phyloP scores from a whole-genome alignment of 2,113 vertebrate genomes.

The Python bivittatus region DNA sequence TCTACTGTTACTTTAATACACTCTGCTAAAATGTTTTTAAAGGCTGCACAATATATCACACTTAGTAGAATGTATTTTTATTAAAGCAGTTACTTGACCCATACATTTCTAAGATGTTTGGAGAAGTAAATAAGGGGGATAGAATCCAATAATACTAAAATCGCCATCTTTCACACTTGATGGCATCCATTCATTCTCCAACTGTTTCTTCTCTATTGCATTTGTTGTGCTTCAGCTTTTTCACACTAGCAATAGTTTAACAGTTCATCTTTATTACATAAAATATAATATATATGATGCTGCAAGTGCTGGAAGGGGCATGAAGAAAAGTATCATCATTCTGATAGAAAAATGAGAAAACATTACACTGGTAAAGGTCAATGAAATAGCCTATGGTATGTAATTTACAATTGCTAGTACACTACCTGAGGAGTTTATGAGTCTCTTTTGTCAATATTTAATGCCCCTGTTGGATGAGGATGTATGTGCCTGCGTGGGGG shows the following conservation, averaged over 20 bases:
- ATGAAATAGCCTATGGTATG: neutral
- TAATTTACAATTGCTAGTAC: neutral
- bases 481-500: neutral
- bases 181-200: slow-evolving; percentile 12
- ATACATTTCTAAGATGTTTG: slow-evolving; percentile 16
- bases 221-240: neutral
- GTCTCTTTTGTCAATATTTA: neutral
- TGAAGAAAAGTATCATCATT: neutral
- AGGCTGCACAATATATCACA: neutral
- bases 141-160: neutral
- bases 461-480: neutral
- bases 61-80: slow-evolving; percentile 6
- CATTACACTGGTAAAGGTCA: neutral
- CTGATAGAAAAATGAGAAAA: neutral
- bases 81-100: neutral
- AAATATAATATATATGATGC: neutral
- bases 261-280: slow-evolving; percentile 11
- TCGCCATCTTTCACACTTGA: neutral
- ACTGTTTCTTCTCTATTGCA: neutral
- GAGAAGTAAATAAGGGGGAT: neutral
- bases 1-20: neutral
- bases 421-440: neutral
- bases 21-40: slow-evolving; percentile 5
- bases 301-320: neutral
- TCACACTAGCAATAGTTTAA: neutral